These are phyloP conservation scores for Pseudomyrmex pallidus DNA, from an alignment of 1,140 invertebrate species.

Conservation along the genomic window DNA sequence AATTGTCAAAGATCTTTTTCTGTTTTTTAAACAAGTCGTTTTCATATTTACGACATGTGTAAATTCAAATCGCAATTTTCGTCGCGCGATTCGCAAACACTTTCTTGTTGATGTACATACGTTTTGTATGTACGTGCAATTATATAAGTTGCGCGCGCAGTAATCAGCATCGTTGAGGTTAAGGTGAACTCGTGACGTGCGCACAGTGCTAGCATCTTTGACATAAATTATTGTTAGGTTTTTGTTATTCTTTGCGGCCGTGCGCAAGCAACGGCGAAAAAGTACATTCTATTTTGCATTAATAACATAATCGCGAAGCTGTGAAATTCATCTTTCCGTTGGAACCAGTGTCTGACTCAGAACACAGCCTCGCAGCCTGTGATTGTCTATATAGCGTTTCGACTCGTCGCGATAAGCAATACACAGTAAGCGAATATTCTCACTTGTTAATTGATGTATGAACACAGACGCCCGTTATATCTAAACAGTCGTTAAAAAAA, in stretches of 20 bases:
- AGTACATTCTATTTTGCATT: neutral
- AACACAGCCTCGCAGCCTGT: too few relatives aligned
- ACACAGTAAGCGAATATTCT: too few relatives aligned
- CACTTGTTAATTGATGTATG: too few relatives aligned
- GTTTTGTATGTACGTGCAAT: neutral
- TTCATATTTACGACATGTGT: neutral
- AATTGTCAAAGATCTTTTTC: too few relatives aligned
- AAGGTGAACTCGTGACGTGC: slow-evolving; percentile 72
- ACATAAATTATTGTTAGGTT: slow-evolving; percentile 68
- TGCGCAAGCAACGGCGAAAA: slow-evolving; percentile 18
- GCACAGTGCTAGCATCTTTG: slow-evolving; percentile 60
- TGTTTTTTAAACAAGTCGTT: neutral
- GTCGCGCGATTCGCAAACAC: slow-evolving; percentile 16
- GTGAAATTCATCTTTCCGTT: too few relatives aligned
- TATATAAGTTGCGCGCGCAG: slow-evolving; percentile 64
- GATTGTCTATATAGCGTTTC: too few relatives aligned
- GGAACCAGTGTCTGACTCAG: too few relatives aligned
- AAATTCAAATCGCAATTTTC: neutral
- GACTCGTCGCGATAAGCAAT: too few relatives aligned
- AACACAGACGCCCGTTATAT: too few relatives aligned
- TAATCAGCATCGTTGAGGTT: slow-evolving; percentile 68
- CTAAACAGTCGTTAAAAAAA: too few relatives aligned
- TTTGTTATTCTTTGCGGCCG: slow-evolving; percentile 44
- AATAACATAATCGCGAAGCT: too few relatives aligned
- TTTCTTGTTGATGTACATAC: slow-evolving; percentile 2